phyloP scores from a whole-genome alignment of 2,113 vertebrate genomes.

The Zeus faber region DNA sequence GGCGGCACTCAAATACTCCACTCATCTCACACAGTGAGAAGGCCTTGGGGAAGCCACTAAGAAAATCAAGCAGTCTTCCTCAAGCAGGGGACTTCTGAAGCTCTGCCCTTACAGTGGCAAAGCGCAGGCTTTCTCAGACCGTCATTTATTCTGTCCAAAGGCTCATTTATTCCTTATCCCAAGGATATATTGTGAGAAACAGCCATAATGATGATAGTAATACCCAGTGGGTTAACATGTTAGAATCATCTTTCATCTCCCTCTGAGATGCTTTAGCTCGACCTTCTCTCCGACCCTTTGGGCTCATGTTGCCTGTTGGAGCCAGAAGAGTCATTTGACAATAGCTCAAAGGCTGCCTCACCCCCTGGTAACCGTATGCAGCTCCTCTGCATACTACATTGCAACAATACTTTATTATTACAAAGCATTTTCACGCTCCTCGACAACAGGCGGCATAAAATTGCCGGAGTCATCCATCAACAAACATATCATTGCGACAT shows the following conservation, averaged over 20 bases:
- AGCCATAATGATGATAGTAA: slow-evolving; percentile 68
- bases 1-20: slow-evolving; percentile 33
- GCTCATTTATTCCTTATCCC: slow-evolving; percentile 65
- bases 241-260: slow-evolving; percentile 52
- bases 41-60: slow-evolving; percentile 40
- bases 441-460: slow-evolving; percentile 1
- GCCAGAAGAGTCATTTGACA: slow-evolving; percentile 57
- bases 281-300: slow-evolving; percentile 56
- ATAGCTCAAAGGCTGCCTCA: slow-evolving; percentile 45
- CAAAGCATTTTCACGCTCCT: slow-evolving; percentile 18
- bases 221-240: slow-evolving; percentile 61
- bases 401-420: slow-evolving; percentile 19
- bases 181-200: slow-evolving; percentile 66
- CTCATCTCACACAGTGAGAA: slow-evolving; percentile 45
- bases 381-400: slow-evolving; percentile 31
- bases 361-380: slow-evolving; percentile 37
- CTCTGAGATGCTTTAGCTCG: slow-evolving; percentile 45
- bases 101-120: slow-evolving; percentile 50
- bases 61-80: slow-evolving; percentile 47
- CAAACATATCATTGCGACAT: not conserved
- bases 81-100: slow-evolving; percentile 49
- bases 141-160: slow-evolving; percentile 63
- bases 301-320: slow-evolving; percentile 53
- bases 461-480: not conserved
- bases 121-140: slow-evolving; percentile 42